phyloP scores from a whole-genome alignment of 2,888 invertebrate genomes.

The Mesorhabditis spiculigera region DNA sequence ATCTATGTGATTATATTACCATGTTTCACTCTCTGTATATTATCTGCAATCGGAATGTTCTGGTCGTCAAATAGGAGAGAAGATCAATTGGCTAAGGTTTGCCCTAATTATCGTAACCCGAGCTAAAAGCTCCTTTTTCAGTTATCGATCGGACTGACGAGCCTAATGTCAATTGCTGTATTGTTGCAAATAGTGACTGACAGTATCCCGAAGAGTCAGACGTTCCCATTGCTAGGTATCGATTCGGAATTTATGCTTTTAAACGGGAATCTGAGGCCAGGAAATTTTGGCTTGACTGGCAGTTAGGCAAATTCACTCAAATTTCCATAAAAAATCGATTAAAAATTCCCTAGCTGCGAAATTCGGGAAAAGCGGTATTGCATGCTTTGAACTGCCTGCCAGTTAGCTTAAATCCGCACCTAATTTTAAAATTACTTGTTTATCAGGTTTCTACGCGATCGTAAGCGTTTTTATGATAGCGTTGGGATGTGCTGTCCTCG shows the following conservation, averaged over 20 bases:
- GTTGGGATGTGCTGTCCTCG: neutral
- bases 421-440: too few species aligned
- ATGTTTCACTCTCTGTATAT: neutral
- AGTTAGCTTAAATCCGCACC: too few species aligned
- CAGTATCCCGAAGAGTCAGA: conserved; percentile 25
- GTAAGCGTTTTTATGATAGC: neutral
- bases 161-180: conserved; percentile 30
- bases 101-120: too few species aligned
- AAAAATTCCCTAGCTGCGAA: too few species aligned
- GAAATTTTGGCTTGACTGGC: too few species aligned
- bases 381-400: too few species aligned
- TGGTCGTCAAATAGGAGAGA: neutral
- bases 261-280: too few species aligned
- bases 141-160: conserved; percentile 22
- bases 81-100: neutral
- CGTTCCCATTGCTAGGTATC: conserved; percentile 21
- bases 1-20: conserved; percentile 1
- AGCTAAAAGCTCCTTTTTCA: neutral
- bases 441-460: neutral
- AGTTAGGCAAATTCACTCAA: too few species aligned
- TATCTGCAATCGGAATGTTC: conserved; percentile 1
- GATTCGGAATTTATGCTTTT: too few species aligned
- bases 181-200: conserved; percentile 23
- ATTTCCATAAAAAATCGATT: too few species aligned
- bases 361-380: too few species aligned